phyloP scores from a whole-genome alignment of 2,797 vertebrate genomes.

The Onychomys torridus region DNA sequence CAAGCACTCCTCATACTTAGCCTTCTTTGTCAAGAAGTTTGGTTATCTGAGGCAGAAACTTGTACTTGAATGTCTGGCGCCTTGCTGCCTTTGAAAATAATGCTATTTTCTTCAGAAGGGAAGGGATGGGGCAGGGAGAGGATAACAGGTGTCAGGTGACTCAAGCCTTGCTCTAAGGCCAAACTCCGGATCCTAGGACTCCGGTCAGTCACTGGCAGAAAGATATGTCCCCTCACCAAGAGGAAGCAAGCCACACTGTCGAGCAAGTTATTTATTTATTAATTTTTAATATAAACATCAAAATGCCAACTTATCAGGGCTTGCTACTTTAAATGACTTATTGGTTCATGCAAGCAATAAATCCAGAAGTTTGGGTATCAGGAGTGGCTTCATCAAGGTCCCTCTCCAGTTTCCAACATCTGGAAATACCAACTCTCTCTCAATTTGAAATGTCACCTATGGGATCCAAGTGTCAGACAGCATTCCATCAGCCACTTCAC shows the following conservation, averaged over 20 bases:
- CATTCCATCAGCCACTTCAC: background rate
- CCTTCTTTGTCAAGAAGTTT: background rate
- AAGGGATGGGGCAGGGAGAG: background rate
- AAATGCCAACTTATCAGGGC: background rate
- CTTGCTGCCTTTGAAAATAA: background rate
- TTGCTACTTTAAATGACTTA: conserved; percentile 21
- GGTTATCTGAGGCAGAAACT: background rate
- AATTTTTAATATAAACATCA: conserved; percentile 13
- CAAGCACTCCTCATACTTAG: background rate
- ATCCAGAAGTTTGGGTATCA: background rate
- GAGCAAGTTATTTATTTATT: background rate
- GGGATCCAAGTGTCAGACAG: background rate
- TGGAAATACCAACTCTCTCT: background rate
- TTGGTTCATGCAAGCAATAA: background rate
- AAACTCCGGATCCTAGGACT: too few species aligned
- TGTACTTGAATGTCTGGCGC: background rate
- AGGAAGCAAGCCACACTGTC: background rate
- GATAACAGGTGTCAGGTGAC: background rate
- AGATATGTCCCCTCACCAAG: background rate
- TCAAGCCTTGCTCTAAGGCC: background rate
- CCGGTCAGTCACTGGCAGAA: background rate
- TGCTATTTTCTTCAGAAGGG: conserved; percentile 11
- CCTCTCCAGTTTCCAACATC: background rate
- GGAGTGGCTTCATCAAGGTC: background rate
- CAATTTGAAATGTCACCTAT: background rate